Conservation (phyloP, 2,797 vertebrate genomes). For the Ceyx erithaca region DNA sequence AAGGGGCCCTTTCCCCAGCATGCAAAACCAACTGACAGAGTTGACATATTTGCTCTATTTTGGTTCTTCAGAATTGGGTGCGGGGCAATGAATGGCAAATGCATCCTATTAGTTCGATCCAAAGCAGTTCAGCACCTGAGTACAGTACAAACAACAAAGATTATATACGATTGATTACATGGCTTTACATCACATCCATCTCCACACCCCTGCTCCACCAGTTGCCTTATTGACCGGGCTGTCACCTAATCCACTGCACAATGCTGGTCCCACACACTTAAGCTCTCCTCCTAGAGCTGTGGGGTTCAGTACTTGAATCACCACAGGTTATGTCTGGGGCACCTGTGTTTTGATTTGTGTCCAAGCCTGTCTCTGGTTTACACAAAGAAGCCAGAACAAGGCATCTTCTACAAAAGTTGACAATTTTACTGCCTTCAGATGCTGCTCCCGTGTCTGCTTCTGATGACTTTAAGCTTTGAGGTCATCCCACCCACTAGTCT, state of each 20-base stretch:
- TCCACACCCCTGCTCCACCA: background rate
- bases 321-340: background rate
- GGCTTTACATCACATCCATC: background rate
- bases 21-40: background rate
- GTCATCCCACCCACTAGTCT: background rate
- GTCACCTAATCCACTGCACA: background rate
- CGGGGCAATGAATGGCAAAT: background rate
- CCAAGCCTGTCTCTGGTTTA: background rate
- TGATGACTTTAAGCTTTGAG: background rate
- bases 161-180: background rate
- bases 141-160: background rate
- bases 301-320: background rate
- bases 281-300: background rate
- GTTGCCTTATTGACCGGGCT: background rate
- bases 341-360: background rate
- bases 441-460: background rate
- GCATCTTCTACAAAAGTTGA: background rate
- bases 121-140: background rate
- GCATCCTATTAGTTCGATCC: background rate
- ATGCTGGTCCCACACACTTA: background rate
- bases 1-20: background rate
- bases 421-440: background rate
- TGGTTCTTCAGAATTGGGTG: background rate
- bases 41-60: background rate
- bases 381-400: background rate